A percentile compares a stretch with the other conserved stretches of the same genome.
Evolutionary conservation across 2,888 invertebrate species (phyloP).

Genomic region (Habroteleia sp.): DNA sequence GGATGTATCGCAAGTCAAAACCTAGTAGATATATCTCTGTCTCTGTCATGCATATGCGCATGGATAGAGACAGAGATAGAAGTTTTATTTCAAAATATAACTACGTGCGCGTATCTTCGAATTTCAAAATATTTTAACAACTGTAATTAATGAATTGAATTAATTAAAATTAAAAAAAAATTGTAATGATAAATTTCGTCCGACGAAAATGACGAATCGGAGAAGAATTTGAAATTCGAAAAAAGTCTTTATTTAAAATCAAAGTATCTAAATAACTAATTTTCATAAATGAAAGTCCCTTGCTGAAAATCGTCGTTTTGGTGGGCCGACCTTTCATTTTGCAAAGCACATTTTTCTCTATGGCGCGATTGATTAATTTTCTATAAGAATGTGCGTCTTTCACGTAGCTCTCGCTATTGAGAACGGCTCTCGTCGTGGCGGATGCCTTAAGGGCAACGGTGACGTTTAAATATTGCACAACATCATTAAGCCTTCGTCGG

Average conservation of each 20-base stretch:
- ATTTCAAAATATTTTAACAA: no score
- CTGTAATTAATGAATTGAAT: no score
- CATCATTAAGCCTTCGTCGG: slow-evolving; percentile 71
- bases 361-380: slow-evolving; percentile 56
- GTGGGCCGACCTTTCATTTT: slow-evolving; percentile 18
- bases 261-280: slow-evolving; percentile 18
- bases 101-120: no score
- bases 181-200: no score
- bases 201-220: no score
- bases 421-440: slow-evolving; percentile 39
- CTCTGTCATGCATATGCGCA: no score
- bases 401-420: slow-evolving; percentile 47
- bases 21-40: no score
- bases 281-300: not conserved
- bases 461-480: slow-evolving; percentile 73
- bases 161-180: no score
- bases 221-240: no score
- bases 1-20: not conserved
- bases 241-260: no score
- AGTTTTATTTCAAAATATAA: no score
- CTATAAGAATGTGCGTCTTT: slow-evolving; percentile 56
- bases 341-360: slow-evolving; percentile 28
- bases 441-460: slow-evolving; percentile 60
- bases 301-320: not conserved
- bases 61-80: no score